Conservation (phyloP, 2,797 vertebrate species). For the Bryconaethiops microstoma region DNA sequence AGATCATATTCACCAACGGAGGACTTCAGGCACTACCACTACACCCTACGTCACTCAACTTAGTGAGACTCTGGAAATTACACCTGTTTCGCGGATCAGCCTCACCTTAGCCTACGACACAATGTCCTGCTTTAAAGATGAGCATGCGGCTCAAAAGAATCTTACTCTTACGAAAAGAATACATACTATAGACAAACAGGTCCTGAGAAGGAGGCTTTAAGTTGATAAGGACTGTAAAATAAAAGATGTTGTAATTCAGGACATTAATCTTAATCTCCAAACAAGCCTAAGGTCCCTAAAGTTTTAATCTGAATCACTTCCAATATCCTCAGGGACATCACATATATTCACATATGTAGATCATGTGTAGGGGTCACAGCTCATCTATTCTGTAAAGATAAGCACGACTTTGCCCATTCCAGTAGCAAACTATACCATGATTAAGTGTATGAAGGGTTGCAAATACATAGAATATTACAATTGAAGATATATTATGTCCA, state of each 20-base stretch:
- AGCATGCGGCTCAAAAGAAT: neutral
- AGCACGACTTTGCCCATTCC: neutral
- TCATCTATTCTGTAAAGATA: neutral
- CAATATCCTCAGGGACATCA: neutral
- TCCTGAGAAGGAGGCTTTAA: neutral
- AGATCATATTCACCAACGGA: slow-evolving; percentile 30
- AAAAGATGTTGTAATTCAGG: no score
- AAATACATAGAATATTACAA: no score
- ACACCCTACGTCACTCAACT: slow-evolving; percentile 11
- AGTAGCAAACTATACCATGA: neutral
- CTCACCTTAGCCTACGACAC: slow-evolving; percentile 26
- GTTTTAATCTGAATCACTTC: neutral
- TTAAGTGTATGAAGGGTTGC: no score
- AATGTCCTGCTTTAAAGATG: slow-evolving; percentile 31
- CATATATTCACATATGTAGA: neutral
- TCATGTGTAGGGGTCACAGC: neutral
- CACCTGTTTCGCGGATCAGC: slow-evolving; percentile 48
- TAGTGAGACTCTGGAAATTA: slow-evolving; percentile 34
- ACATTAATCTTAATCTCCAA: neutral
- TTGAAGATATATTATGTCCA: no score
- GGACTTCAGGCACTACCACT: slow-evolving; percentile 32
- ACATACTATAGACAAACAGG: neutral
- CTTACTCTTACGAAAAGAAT: neutral
- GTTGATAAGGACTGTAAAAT: neutral
- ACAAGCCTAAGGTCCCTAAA: neutral